Conservation (phyloP, 2,113 vertebrate species). For the Lichenostomus cassidix region DNA sequence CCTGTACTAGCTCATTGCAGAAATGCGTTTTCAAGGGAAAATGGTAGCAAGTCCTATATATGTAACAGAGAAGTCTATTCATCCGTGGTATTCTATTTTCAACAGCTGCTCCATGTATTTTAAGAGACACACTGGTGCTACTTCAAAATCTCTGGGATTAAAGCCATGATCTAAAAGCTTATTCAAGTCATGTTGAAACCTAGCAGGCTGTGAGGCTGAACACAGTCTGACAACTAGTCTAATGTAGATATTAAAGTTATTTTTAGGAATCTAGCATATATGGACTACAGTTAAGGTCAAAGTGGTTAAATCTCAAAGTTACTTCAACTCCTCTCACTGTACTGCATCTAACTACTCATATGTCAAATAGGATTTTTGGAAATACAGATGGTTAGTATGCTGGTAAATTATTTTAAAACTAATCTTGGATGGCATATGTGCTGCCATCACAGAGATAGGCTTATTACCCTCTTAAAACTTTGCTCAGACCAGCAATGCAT, state of each 20-base stretch:
- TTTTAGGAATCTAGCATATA: slow-evolving; percentile 19
- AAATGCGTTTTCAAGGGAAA: slow-evolving; percentile 1
- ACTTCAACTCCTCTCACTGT: background rate
- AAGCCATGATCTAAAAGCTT: slow-evolving; percentile 11
- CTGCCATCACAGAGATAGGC: background rate
- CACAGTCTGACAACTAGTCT: background rate
- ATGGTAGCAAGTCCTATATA: background rate
- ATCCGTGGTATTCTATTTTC: slow-evolving; percentile 11
- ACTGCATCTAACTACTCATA: background rate
- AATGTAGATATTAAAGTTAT: slow-evolving; percentile 31
- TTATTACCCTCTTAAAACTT: background rate
- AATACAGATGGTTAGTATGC: background rate
- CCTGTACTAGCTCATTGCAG: background rate
- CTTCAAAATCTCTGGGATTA: slow-evolving; percentile 45
- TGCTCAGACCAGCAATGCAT: background rate
- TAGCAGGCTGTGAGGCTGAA: slow-evolving; percentile 2
- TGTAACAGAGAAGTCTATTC: background rate
- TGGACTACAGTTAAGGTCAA: slow-evolving; percentile 4
- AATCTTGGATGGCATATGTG: background rate
- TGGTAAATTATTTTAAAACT: background rate
- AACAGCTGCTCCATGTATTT: slow-evolving; percentile 38
- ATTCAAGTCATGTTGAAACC: slow-evolving; percentile 21
- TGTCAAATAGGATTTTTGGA: background rate
- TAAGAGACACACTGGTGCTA: background rate
- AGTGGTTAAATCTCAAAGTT: background rate